Evolutionary conservation across 2,797 vertebrate genomes (phyloP).

Genomic region (Squalus acanthias): DNA sequence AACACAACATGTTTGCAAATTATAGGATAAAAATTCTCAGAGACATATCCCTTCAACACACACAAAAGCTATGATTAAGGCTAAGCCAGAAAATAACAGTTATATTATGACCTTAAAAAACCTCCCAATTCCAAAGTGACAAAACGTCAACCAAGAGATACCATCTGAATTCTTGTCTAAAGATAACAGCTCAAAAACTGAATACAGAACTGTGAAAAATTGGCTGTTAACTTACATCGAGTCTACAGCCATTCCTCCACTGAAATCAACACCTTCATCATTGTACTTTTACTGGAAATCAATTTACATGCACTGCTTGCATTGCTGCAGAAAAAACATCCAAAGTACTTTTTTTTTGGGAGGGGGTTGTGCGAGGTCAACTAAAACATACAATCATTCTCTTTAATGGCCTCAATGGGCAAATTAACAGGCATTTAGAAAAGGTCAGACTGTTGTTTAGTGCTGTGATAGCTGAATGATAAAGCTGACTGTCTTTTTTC

Average conservation of each 20-base stretch:
- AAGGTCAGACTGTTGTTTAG: background rate
- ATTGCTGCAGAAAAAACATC: too few relatives aligned
- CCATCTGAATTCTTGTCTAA: background rate
- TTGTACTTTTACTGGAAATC: background rate
- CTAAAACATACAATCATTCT: background rate
- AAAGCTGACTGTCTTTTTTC: background rate
- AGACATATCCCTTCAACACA: background rate
- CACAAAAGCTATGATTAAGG: background rate
- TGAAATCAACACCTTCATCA: background rate
- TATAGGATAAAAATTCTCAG: conserved; percentile 40
- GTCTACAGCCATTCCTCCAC: too few relatives aligned
- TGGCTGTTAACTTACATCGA: background rate
- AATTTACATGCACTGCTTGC: background rate
- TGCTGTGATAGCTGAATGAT: background rate
- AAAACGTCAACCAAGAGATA: background rate
- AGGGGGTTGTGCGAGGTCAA: background rate
- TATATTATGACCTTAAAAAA: background rate
- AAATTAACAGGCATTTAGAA: background rate
- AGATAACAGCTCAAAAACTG: background rate
- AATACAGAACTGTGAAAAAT: background rate
- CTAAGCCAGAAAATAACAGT: background rate
- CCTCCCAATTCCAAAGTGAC: background rate
- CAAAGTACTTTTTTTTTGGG: background rate
- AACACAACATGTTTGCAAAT: conserved; percentile 19
- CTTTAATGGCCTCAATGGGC: background rate